phyloP scores from a whole-genome alignment of 2,797 vertebrate species.

The Xyrichtys novacula region DNA sequence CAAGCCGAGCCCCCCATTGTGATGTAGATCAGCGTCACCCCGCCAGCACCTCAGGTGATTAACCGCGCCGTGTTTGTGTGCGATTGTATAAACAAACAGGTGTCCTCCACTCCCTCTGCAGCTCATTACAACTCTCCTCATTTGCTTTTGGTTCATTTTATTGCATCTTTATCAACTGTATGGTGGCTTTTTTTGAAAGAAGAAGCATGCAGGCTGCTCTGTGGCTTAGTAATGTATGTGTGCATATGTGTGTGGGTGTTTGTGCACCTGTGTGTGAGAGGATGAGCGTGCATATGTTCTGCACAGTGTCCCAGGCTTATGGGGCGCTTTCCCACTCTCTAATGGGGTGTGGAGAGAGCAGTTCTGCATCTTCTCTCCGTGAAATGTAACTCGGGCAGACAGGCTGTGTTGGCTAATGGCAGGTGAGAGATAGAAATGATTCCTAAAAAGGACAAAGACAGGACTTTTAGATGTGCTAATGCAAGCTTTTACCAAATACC shows the following conservation, averaged over 20 bases:
- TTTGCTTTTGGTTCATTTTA: slow-evolving; percentile 68
- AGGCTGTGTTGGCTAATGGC: slow-evolving; percentile 71
- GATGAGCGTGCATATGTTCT: slow-evolving; percentile 38
- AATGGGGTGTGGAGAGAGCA: slow-evolving; percentile 76
- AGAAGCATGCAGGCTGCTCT: slow-evolving; percentile 25
- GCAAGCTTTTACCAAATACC: slow-evolving; percentile 64
- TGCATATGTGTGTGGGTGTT: slow-evolving; percentile 18
- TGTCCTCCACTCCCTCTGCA: slow-evolving; percentile 78
- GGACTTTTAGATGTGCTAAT: slow-evolving; percentile 62
- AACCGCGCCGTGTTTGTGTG: slow-evolving; percentile 72
- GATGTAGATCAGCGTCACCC: slow-evolving; percentile 76
- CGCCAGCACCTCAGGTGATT: slow-evolving; percentile 79
- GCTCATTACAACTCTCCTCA: slow-evolving; percentile 76
- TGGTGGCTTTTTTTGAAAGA: slow-evolving; percentile 53
- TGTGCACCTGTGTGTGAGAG: slow-evolving; percentile 37
- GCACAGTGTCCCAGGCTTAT: slow-evolving; percentile 60
- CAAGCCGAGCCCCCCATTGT: slow-evolving; percentile 69
- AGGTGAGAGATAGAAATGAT: slow-evolving; percentile 78
- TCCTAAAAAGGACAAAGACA: slow-evolving; percentile 71
- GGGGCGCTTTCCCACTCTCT: slow-evolving; percentile 62
- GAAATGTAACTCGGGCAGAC: slow-evolving; percentile 74
- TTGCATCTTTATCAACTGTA: slow-evolving; percentile 64
- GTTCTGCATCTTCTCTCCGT: slow-evolving; percentile 60
- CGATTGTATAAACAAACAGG: slow-evolving; percentile 79
- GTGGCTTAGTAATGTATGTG: slow-evolving; percentile 16